Evolutionary conservation across 2,888 invertebrate genomes (phyloP).

Genomic region (Ligdia adustata): DNA sequence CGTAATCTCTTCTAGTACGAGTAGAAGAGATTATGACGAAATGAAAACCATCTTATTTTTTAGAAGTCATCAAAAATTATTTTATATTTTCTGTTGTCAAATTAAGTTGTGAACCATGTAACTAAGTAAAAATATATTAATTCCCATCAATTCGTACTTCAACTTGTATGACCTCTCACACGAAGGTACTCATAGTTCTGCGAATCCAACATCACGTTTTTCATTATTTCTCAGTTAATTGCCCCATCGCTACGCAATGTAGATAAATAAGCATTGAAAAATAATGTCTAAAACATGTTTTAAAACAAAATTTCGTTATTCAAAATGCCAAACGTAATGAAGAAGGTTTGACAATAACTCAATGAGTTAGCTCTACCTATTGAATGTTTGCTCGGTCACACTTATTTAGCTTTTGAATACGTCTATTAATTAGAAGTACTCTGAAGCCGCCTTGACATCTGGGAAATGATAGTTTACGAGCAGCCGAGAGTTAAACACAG

Average conservation of each 20-base stretch:
- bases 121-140: too few relatives aligned
- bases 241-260: conserved; percentile 5
- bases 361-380: conserved; percentile 10
- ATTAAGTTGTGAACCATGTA: too few relatives aligned
- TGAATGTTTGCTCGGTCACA: conserved; percentile 24
- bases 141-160: neutral
- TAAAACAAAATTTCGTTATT: conserved; percentile 19
- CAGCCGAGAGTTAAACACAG: conserved; percentile 21
- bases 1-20: too few relatives aligned
- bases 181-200: conserved; percentile 5
- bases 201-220: conserved; percentile 1
- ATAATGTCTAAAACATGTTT: conserved; percentile 15
- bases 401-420: conserved; percentile 22
- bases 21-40: too few relatives aligned
- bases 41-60: too few relatives aligned
- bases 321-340: conserved; percentile 23
- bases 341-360: conserved; percentile 20
- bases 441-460: conserved; percentile 31
- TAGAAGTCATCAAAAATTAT: too few relatives aligned
- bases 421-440: conserved; percentile 28
- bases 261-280: neutral
- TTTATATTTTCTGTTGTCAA: too few relatives aligned
- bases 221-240: conserved; percentile 17
- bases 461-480: conserved; percentile 26
- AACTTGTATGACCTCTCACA: neutral